These are phyloP conservation scores for Osmoderma eremita DNA, from an alignment of 2,888 invertebrate species.

Conservation along the genomic window DNA sequence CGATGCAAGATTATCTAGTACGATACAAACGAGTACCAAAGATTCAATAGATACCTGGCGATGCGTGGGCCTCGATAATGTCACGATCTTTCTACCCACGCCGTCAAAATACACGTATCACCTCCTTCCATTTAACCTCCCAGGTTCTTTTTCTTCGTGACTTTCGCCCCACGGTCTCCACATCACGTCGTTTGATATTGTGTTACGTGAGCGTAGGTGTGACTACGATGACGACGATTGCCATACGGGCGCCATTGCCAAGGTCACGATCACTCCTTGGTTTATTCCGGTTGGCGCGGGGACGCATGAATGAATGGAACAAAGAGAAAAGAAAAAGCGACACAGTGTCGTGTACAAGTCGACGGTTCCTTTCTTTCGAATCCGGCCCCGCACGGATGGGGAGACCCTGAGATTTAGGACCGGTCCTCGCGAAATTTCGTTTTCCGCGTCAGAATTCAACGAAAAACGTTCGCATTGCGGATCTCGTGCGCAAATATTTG, in stretches of 20 bases:
- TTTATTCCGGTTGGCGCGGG: conserved; percentile 25
- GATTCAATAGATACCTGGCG: conserved; percentile 24
- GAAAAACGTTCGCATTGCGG: not conserved
- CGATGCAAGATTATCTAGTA: conserved; percentile 3
- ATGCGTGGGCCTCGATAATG: conserved; percentile 38
- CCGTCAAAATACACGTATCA: conserved; percentile 28
- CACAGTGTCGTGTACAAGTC: not conserved
- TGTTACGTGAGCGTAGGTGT: conserved; percentile 7
- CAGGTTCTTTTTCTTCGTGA: conserved; percentile 27
- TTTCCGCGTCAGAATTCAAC: not conserved
- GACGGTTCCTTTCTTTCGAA: conserved; percentile 2
- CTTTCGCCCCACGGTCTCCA: conserved; percentile 19
- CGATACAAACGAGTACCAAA: conserved; percentile 9
- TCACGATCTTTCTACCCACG: conserved; percentile 36
- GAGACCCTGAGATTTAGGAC: not conserved
- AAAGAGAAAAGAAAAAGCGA: conserved; percentile 23
- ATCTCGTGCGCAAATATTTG: conserved; percentile 17
- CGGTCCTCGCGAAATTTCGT: not conserved
- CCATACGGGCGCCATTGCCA: conserved; percentile 1
- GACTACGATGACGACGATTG: not conserved
- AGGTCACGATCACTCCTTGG: conserved; percentile 31
- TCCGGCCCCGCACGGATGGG: not conserved
- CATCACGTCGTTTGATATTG: conserved; percentile 1
- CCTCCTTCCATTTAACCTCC: conserved; percentile 34
- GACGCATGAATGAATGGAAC: conserved; percentile 27